Evolutionary conservation across 2,797 vertebrate species (phyloP).

Genomic region (Brachyalestes nurse): DNA sequence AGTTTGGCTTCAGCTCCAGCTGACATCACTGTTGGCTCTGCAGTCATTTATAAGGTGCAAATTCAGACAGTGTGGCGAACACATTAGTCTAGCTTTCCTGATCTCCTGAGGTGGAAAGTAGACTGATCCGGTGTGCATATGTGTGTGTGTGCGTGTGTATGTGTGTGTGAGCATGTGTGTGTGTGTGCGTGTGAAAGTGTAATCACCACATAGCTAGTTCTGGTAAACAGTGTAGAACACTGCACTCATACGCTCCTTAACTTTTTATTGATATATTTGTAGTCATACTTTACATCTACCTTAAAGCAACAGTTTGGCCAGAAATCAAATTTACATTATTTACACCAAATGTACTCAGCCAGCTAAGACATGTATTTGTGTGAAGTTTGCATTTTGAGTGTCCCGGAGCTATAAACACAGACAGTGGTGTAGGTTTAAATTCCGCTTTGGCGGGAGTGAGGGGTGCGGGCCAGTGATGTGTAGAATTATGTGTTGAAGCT

Average conservation of each 20-base stretch:
- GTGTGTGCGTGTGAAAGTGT: background rate
- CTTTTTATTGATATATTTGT: background rate
- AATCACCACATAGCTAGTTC: background rate
- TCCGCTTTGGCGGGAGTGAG: too few relatives aligned
- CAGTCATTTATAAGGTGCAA: conserved; percentile 44
- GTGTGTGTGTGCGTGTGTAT: too few relatives aligned
- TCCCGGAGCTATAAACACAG: too few relatives aligned
- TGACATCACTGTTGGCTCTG: conserved; percentile 60
- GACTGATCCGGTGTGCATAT: background rate
- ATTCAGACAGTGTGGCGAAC: conserved; percentile 11
- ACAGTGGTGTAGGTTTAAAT: too few relatives aligned
- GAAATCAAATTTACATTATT: background rate
- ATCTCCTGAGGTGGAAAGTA: background rate
- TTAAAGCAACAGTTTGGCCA: background rate
- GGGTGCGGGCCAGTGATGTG: too few relatives aligned
- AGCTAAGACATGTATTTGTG: too few relatives aligned
- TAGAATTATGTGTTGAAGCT: too few relatives aligned
- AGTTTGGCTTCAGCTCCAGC: too few relatives aligned
- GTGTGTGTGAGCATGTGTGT: too few relatives aligned
- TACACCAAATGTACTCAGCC: background rate
- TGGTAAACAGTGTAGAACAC: too few relatives aligned
- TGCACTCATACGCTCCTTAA: background rate
- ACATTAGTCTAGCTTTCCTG: background rate
- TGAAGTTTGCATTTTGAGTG: too few relatives aligned
- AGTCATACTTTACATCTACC: background rate